Percentiles rank a stretch among this genome's conserved stretches.
Evolutionary conservation across 2,888 invertebrate genomes (phyloP).

Genomic region (Fragum whitleyi): DNA sequence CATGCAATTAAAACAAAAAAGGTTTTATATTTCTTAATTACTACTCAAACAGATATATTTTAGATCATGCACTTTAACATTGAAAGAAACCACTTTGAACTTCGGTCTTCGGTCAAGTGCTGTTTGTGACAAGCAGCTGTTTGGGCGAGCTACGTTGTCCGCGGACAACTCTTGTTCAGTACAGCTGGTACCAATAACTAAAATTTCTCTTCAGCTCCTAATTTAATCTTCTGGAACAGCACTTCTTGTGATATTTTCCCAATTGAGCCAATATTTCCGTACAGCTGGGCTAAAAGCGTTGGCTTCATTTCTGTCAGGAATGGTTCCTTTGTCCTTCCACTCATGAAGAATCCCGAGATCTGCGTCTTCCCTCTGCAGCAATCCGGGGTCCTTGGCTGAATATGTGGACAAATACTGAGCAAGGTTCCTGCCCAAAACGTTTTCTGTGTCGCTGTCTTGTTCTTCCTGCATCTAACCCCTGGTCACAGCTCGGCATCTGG

Average conservation of each 20-base stretch:
- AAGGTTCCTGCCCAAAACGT: background rate
- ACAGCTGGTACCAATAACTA: conserved; percentile 24
- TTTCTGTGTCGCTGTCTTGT: background rate
- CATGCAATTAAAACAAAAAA: too few species aligned
- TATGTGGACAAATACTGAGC: background rate
- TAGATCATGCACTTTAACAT: too few species aligned
- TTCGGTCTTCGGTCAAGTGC: too few species aligned
- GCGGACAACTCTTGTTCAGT: too few species aligned
- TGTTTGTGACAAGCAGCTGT: too few species aligned
- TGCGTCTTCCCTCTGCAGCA: conserved; percentile 10
- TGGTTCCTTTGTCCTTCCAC: background rate
- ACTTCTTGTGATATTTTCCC: conserved; percentile 2
- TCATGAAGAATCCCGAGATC: conserved; percentile 25
- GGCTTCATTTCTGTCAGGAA: background rate
- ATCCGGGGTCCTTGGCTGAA: background rate
- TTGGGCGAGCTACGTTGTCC: too few species aligned
- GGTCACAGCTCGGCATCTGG: conserved; percentile 5
- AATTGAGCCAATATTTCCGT: conserved; percentile 22
- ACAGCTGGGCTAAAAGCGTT: conserved; percentile 11
- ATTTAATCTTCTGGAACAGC: conserved; percentile 2
- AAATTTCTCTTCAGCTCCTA: background rate
- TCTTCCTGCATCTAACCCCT: conserved; percentile 2
- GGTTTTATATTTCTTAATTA: too few species aligned
- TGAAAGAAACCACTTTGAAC: too few species aligned
- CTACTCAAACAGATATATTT: too few species aligned